Evolutionary conservation across 2,113 vertebrate species (phyloP), one percentile per base, ranked within the genome.

Genomic region (Phrynocephalus versicolor): DNA sequence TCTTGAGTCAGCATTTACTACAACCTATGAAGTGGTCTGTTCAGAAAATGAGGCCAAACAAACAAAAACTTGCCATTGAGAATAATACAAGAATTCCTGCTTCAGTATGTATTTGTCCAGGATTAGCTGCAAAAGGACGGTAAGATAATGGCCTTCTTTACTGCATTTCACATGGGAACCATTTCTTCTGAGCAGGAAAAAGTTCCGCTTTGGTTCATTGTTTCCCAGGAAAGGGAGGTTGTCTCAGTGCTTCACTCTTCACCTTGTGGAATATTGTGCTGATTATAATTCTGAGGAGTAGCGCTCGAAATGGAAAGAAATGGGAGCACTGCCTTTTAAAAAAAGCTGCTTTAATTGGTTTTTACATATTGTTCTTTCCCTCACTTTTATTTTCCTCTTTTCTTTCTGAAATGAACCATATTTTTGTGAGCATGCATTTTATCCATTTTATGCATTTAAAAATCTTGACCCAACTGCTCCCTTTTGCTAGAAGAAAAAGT

Each of bases 401-500:
- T 88, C 81, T 71, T 78, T 90, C 87, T 67, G 84, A 92, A 95
- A 91, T 85, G 73, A 91, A 94, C 93, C 91, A 90, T 60, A 72
- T 72, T 90, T 90, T 89, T 65, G 60, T 84, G 85, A 86, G 87
- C 60, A 78, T 91, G 84, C 81, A 58, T 93, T 94, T 92, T 88
- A 89, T 89, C 83, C 93, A 82, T 94, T 94, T 90, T 3, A 13
- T 92, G 73, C 91, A 93, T 96, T 95, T 95, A 94, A 94, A 93
- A 92, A 95, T 92, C 93, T 95, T 96, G 96, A 96, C 96, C 95
- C 85, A 76, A 94, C 87, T 83, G 88, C 94, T 95, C 94, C 86
- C 64, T 13, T 84, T 91, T 92, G 92, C 92, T 79, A 85, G 92
- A 85, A 91, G 89, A 89, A 80, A 86, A 82, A 84, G 91, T 84